phyloP scores from a whole-genome alignment of 2,113 vertebrate species.

The mouse (Mus musculus) region DNA sequence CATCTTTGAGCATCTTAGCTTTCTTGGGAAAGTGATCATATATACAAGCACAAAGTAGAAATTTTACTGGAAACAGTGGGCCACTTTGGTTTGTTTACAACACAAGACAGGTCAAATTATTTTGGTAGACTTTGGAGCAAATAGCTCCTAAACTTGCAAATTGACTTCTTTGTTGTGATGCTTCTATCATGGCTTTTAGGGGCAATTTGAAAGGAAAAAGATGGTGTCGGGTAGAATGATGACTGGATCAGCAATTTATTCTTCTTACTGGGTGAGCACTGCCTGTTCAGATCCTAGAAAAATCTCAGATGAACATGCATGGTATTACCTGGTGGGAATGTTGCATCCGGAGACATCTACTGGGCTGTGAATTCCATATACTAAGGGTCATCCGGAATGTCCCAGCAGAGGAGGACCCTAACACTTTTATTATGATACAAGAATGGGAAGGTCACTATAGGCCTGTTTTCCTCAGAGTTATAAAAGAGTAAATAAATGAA shows the following conservation, averaged over 20 bases:
- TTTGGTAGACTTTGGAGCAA: slow-evolving; percentile 27
- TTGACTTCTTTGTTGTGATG: slow-evolving; percentile 5
- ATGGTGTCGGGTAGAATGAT: neutral
- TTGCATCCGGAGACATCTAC: neutral
- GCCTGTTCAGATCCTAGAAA: slow-evolving; percentile 28
- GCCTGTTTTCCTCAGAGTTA: slow-evolving; percentile 6
- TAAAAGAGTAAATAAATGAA: slow-evolving; percentile 1
- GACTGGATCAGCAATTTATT: neutral
- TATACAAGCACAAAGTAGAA: slow-evolving; percentile 51
- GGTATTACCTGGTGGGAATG: neutral
- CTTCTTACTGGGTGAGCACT: neutral
- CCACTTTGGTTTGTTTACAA: slow-evolving; percentile 63
- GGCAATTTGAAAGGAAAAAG: neutral
- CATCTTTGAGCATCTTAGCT: neutral
- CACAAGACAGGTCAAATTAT: slow-evolving; percentile 58
- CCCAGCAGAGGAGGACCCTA: neutral
- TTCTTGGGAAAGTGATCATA: neutral
- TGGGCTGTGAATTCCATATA: neutral
- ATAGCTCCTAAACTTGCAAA: slow-evolving; percentile 34
- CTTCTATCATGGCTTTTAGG: neutral
- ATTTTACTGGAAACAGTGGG: slow-evolving; percentile 48
- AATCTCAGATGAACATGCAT: slow-evolving; percentile 36
- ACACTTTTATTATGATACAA: slow-evolving; percentile 46
- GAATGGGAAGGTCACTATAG: slow-evolving; percentile 22
- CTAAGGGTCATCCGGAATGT: neutral